Base-by-base conservation (phyloP, 2,113 vertebrate genomes). In the Xiphias gladius region DNA sequence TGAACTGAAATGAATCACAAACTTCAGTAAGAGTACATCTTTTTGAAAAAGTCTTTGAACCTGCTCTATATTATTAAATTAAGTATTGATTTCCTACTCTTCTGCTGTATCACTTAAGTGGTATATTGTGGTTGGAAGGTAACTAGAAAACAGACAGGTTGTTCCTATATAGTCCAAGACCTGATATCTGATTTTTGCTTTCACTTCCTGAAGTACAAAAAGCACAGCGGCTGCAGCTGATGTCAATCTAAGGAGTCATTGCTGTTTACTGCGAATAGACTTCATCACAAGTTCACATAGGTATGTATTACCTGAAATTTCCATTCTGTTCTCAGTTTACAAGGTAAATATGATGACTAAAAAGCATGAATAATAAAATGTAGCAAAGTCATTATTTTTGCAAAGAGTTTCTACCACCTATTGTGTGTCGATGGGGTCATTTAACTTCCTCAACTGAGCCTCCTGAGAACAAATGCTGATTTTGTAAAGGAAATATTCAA, bases 151-250 rank as follows among this genome's bases (percentile, higher is more conserved):
- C 24, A 76, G 32, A 50, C 65, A 64, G 14, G 13, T 73, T 59
- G 13, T 13, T 75, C 32, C 46, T 78, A 83, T 84, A 61, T 63
- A 58, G 13, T 73, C 69, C 32, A 48, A 46, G 52, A 73, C 55
- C 66, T 72, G 48, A 82, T 67, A 87, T 83, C 74, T 52, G 73
- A 80, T 80, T 74, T 65, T 52, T 72, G 39, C 72, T 81, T 85
- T 86, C 82, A 90, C 83, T 92, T 93, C 87, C 87, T 86, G 74
- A 22, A 48, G 61, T 62, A 46, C 20, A 70, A 79, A 65, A 68
- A 83, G 28, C 50, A 32, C 28, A 54, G 24, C 39, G 73, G 28
- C 59, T 71, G 41, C 68, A 58, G 46, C 43, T 63, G 54, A 77
- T 76, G 61, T 48, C 41, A 84, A 65, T 58, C 54, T 55, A 2